Evolutionary conservation across 2,888 invertebrate genomes (phyloP).

Genomic region (Synergus japonicus): DNA sequence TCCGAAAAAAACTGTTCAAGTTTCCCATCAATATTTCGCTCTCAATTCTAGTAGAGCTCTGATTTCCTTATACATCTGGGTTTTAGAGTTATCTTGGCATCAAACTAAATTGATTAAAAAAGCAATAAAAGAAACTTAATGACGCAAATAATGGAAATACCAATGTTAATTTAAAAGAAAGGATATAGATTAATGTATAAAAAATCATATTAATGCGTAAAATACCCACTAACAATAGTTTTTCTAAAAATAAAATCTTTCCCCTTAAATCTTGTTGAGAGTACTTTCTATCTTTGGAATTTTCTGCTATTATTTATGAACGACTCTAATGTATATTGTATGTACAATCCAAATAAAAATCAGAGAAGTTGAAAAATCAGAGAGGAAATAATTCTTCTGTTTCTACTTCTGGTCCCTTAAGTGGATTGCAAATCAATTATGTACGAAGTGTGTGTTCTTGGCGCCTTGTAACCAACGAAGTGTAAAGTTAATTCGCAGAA

Average conservation of each 20-base stretch:
- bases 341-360: background rate
- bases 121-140: background rate
- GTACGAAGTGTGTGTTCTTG: background rate
- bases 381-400: conserved; percentile 39
- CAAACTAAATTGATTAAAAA: background rate
- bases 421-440: conserved; percentile 7
- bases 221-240: too few species aligned
- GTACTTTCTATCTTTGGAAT: too few species aligned
- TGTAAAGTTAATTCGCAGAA: background rate
- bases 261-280: too few species aligned
- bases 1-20: background rate
- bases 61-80: background rate
- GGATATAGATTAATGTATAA: too few species aligned
- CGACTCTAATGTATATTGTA: background rate
- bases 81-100: background rate
- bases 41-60: background rate
- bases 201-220: too few species aligned
- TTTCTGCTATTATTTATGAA: too few species aligned
- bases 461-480: conserved; percentile 2
- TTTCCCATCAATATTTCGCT: background rate
- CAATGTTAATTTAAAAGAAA: background rate
- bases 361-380: conserved; percentile 19
- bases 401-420: conserved; percentile 18
- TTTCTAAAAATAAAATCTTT: too few species aligned
- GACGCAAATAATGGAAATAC: background rate